Evolutionary conservation across 2,113 vertebrate species (phyloP).

Genomic region (Asarcornis scutulata): DNA sequence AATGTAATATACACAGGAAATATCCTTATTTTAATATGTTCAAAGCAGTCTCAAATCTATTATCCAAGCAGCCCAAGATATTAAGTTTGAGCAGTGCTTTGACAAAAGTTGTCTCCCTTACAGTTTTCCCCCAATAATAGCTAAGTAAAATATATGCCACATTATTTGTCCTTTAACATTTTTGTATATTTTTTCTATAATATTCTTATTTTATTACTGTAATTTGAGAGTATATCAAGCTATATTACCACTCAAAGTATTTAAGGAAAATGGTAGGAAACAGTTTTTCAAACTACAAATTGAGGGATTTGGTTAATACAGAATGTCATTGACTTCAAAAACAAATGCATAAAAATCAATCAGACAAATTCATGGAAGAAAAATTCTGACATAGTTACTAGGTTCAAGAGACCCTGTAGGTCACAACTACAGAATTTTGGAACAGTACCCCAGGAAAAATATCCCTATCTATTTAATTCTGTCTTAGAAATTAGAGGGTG

Average conservation of each 20-base stretch:
- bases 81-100: neutral
- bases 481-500: neutral
- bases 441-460: neutral
- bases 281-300: neutral
- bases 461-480: neutral
- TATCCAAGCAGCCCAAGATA: neutral
- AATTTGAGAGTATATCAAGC: neutral
- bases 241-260: neutral
- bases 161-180: neutral
- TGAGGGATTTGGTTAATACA: neutral
- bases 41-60: neutral
- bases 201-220: neutral
- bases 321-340: neutral
- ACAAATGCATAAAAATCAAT: neutral
- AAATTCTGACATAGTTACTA: neutral
- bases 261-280: neutral
- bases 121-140: neutral
- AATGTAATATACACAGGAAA: neutral
- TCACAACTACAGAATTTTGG: neutral
- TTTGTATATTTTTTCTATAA: neutral
- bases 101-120: neutral
- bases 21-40: neutral
- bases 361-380: neutral
- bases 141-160: neutral
- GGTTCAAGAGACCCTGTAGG: neutral